Evolutionary conservation across 2,888 invertebrate species (phyloP).

Genomic region (Ophion ellenae): DNA sequence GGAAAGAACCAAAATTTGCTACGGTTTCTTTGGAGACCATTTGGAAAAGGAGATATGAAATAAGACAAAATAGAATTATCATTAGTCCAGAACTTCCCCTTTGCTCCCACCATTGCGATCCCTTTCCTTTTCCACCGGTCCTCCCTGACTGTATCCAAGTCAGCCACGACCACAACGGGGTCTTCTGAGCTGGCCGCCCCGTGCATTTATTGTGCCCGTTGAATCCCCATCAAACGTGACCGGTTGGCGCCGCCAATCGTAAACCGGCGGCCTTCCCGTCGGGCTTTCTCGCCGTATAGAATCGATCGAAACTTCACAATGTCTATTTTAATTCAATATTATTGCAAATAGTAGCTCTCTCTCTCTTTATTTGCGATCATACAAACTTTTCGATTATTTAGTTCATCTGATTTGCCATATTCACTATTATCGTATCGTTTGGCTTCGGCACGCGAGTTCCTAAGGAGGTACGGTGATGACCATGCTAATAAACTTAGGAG

Average conservation of each 20-base stretch:
- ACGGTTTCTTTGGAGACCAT: neutral
- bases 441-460: too few species aligned
- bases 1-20: neutral
- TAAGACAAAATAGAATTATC: slow-evolving; percentile 3
- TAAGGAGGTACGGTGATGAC: too few species aligned
- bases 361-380: too few species aligned
- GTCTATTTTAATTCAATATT: too few species aligned
- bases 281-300: neutral
- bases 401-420: too few species aligned
- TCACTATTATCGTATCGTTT: too few species aligned
- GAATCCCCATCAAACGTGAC: slow-evolving; percentile 73
- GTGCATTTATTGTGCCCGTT: slow-evolving; percentile 55
- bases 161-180: slow-evolving; percentile 42
- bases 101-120: slow-evolving; percentile 32
- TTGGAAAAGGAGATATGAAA: neutral
- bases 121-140: slow-evolving; percentile 57
- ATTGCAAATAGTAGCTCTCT: too few species aligned
- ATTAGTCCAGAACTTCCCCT: slow-evolving; percentile 16
- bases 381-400: too few species aligned
- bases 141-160: slow-evolving; percentile 41
- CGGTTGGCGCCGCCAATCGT: slow-evolving; percentile 79
- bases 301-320: slow-evolving; percentile 26
- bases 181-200: slow-evolving; percentile 30
- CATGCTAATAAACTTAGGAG: too few species aligned
- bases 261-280: slow-evolving; percentile 65